Conservation (phyloP, 2,888 invertebrate genomes). For the Folsomia candida region DNA sequence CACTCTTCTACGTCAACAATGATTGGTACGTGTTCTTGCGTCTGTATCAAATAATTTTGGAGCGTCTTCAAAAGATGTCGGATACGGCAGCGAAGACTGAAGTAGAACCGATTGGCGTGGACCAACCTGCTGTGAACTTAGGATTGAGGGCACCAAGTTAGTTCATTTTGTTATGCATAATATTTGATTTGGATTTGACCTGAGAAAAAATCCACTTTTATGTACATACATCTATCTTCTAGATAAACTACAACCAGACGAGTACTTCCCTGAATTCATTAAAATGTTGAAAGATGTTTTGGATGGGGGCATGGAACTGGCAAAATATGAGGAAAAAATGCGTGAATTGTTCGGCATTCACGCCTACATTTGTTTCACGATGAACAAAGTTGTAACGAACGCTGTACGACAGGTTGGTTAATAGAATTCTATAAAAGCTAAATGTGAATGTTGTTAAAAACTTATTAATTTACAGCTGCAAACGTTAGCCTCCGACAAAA, state of each 20-base stretch:
- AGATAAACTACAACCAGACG: slow-evolving; percentile 76
- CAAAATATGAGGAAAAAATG: slow-evolving; percentile 88
- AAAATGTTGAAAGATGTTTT: slow-evolving; percentile 92
- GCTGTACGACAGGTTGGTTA: slow-evolving; percentile 75
- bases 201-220: neutral
- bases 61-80: slow-evolving; percentile 79
- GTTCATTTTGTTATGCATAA: neutral
- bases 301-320: slow-evolving; percentile 91
- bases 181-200: neutral
- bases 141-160: slow-evolving; percentile 69
- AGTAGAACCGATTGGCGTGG: slow-evolving; percentile 35
- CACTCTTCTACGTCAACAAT: slow-evolving; percentile 87
- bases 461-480: slow-evolving; percentile 66
- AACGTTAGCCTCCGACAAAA: slow-evolving; percentile 85
- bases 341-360: slow-evolving; percentile 96
- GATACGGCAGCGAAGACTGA: slow-evolving; percentile 69
- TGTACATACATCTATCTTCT: too few species aligned
- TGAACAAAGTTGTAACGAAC: slow-evolving; percentile 86
- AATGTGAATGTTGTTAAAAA: too few species aligned
- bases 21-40: slow-evolving; percentile 97
- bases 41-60: slow-evolving; percentile 89
- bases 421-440: neutral
- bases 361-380: slow-evolving; percentile 93
- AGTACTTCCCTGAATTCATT: slow-evolving; percentile 87
- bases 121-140: slow-evolving; percentile 71